phyloP scores from a whole-genome alignment of 2,797 vertebrate species.

The Ciconia nigra region DNA sequence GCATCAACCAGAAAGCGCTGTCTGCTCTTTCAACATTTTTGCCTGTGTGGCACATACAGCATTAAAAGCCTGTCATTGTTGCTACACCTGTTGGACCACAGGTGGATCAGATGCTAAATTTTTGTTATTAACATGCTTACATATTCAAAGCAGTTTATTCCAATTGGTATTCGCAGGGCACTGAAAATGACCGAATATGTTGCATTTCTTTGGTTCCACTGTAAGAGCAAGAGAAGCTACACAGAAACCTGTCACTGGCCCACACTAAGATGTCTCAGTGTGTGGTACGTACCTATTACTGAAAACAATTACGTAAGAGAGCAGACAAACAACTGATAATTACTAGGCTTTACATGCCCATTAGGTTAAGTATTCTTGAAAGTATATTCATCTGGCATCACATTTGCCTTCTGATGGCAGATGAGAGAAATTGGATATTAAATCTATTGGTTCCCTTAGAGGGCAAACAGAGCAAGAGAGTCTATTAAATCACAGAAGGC shows the following conservation, averaged over 20 bases:
- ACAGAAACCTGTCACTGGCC: background rate
- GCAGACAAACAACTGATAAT: conserved; percentile 35
- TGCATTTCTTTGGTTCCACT: background rate
- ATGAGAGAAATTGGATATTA: background rate
- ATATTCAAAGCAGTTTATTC: background rate
- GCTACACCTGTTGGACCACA: background rate
- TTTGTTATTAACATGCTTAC: background rate
- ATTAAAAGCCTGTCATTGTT: background rate
- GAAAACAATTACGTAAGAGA: background rate
- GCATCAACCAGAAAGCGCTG: background rate
- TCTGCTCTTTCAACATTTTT: background rate
- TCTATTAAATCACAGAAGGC: background rate
- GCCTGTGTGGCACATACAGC: rapidly evolving
- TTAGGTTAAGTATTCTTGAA: conserved; percentile 56
- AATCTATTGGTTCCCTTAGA: background rate
- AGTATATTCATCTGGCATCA: conserved; percentile 8
- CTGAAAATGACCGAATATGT: rapidly evolving
- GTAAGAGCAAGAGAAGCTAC: background rate
- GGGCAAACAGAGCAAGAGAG: background rate
- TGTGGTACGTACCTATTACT: background rate
- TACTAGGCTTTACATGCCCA: conserved; percentile 20
- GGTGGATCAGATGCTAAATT: background rate
- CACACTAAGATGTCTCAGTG: background rate
- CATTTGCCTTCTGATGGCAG: conserved; percentile 25
- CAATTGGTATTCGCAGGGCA: rapidly evolving